Evolutionary conservation across 1,140 invertebrate genomes (phyloP), one percentile per base, ranked within the genome.

Genomic region (Caenorhabditis latens): DNA sequence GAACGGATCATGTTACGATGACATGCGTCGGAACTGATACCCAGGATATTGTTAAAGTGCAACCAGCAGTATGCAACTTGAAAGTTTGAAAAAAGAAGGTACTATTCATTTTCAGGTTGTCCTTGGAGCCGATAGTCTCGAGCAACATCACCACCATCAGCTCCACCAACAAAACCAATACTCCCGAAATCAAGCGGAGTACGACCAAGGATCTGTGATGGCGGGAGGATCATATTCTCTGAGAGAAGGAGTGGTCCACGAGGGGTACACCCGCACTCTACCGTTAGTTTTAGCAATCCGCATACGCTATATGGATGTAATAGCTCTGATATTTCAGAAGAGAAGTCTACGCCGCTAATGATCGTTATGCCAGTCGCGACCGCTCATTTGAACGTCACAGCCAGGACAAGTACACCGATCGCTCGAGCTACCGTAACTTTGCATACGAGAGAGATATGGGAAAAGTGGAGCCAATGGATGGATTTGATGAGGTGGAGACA

Each of bases 361-460:
- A 79, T 21, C 71, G 71, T 2, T 79, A 79, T 24, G 71, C 71
- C 43, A 79, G 71, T 24, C 19, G 71, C 9, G 71, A 79, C 11
- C 71, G 71, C 16, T 79, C 32, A 32, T 32, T 79, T 11, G 71
- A 79, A 9, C 71, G 71, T 48, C 43, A 79, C 9, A 79, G 46
- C 9, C 46, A 50, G 4, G 71, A 79, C 46, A 79, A 50, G 14
- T 79, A 53, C 71, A 79, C 58, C n/a, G 84, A 85, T 42, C 50
- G 86, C 4, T 84, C 75, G 24, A 86, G 86, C 82, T 86, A 86
- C 58, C 24, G 86, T 14, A 86, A 86, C 19, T 86, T 53, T 42
- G 86, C 75, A 55, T 86, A 83, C 21, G 86, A 86, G 24, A 83
- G 86, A 19, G 86, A 86, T 46, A 86, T 86, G 86, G 86, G 75